Evolutionary conservation across 1,140 invertebrate genomes (phyloP), one percentile per base, ranked within the genome.

Genomic region (Caenorhabditis inopinata): DNA sequence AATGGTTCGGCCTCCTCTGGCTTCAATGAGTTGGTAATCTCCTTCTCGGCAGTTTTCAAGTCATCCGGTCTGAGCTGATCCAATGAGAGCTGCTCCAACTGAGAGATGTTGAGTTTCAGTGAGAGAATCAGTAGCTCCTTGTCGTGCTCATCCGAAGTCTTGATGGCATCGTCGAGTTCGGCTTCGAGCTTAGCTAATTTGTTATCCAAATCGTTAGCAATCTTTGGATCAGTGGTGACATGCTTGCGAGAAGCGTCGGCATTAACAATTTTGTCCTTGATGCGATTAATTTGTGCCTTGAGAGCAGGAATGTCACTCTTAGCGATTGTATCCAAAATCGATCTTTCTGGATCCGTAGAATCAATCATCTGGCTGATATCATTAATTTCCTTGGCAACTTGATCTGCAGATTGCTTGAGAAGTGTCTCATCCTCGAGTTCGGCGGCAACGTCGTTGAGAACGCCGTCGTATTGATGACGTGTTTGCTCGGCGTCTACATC

Each of bases 401-500:
- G 74, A 38, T 49, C 38, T 46, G 47, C 74, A 2, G 53, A 49
- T n/a, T 80, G 29, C 14, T 58, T 38, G n/a, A 80, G 45, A 16
- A 42, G 42, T 45, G 81, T 77, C 21, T 80, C 79, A 62, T 80
- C 79, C 12, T 80, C 74, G 16, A 76, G 27, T 29, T 80, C 79
- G 27, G 74, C 29, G 29, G n/a, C 53, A 35, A 80, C 18, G n/a
- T 78, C 48, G 14, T 32, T 78, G 14, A 78, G 27, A 18, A 80
- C 21, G 21, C 79, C 80, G 25, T 81, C 78, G 49, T 80, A 80
- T 53, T 82, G 80, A 21, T 79, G 46, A 18, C 81, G 35, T 32
- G 78, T 80, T 35, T 82, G 80, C 74, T 82, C 80, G 21, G 58
- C 78, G 42, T 82, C 80, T 7, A 82, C 80, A 46, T 82, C 80